Conservation (phyloP, 1,140 invertebrate species). For the roundworm (Caenorhabditis elegans) region DNA sequence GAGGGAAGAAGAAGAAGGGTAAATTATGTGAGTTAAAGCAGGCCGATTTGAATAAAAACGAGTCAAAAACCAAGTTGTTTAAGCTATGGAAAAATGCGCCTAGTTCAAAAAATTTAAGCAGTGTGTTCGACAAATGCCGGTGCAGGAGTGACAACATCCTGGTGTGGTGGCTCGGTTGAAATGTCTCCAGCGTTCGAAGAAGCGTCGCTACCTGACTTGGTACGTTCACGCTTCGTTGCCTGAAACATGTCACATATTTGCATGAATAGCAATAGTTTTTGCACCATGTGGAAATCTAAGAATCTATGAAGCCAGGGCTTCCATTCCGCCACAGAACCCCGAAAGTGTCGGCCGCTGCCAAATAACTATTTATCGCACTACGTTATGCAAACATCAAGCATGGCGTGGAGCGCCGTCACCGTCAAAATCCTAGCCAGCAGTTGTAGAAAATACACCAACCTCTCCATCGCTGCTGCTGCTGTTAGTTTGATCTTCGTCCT, state of each 20-base stretch:
- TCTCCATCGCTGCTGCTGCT: conserved; percentile 48
- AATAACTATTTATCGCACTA: too few relatives aligned
- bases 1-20: conserved; percentile 18
- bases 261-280: too few relatives aligned
- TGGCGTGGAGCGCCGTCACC: too few relatives aligned
- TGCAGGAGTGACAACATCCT: conserved; percentile 19
- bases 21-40: conserved; percentile 30
- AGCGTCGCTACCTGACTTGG: conserved; percentile 35
- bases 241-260: conserved; percentile 22
- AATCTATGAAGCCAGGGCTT: too few relatives aligned
- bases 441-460: background rate
- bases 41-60: background rate
- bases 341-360: too few relatives aligned
- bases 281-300: too few relatives aligned
- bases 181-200: conserved; percentile 28
- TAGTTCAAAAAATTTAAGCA: conserved; percentile 12
- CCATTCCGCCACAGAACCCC: too few relatives aligned
- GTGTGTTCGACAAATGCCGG: conserved; percentile 30
- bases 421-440: too few relatives aligned
- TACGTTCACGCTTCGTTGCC: conserved; percentile 25
- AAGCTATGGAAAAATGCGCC: background rate
- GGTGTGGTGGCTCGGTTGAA: background rate
- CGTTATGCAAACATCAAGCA: too few relatives aligned
- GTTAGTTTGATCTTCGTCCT: conserved; percentile 48
- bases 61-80: background rate